Base-by-base conservation (phyloP, 1,140 invertebrate species). In the Lepidostoma basale region DNA sequence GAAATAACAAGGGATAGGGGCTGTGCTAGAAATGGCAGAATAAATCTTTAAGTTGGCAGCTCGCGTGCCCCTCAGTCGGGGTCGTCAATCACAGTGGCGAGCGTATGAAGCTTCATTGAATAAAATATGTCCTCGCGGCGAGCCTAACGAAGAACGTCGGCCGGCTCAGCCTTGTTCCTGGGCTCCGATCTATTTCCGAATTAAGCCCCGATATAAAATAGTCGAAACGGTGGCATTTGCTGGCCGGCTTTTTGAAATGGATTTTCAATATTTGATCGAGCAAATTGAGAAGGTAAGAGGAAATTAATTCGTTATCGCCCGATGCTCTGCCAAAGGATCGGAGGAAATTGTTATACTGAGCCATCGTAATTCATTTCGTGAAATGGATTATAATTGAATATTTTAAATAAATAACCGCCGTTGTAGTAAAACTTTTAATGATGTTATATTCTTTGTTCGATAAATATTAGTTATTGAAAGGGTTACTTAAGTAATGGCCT, bases 71-170 rank as follows among this genome's bases (percentile, higher is more conserved):
- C 45, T 10, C 23, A 23, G 23, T 23, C 25, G 45, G 23, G 45
- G 45, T 49, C 45, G 45, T 49, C 45, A 23, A 49, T 63, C 44
- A 63, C 30, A 26, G 36, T 49, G n/a, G 44, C 60, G 16, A 44
- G 10, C 62, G 33, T 45, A 44, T 63, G 44, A 25, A 47, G 16
- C 28, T 23, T n/a, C n/a, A n/a, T n/a, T 63, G 62, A 63, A 63
- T 63, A 49, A 63, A 63, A 63, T 52, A 63, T 63, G 44, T 22
- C 45, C 20, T 10, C 8, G 45, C n/a, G 18, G 18, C 44, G 44
- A 14, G 44, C 20, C 44, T 47, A 47, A 47, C 20, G 20, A 22
- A 47, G 45, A 49, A n/a, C n/a, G n/a, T n/a, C n/a, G 18, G 23
- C 18, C 18, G 45, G 6, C 45, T 49, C 45, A 18, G n/a, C n/a